These are phyloP conservation scores for Crocallis elinguaria DNA, from an alignment of 2,888 invertebrate genomes.

Conservation along the genomic window DNA sequence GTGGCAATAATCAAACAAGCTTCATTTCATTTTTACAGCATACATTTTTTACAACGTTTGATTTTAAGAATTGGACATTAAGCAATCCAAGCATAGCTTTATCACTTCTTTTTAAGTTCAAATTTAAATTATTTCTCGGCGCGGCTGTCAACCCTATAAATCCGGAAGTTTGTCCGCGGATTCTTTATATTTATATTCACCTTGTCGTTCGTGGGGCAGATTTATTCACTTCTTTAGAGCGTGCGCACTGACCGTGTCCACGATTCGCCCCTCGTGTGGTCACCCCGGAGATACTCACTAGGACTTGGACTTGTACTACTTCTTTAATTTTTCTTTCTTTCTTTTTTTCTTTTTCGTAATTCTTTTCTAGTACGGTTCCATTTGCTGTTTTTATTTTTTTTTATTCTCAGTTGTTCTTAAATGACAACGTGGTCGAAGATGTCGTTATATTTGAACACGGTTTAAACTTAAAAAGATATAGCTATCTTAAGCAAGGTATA, in stretches of 20 bases:
- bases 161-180: constrained; percentile 81
- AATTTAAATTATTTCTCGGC: background rate
- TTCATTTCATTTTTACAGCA: too few relatives aligned
- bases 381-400: too few relatives aligned
- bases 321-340: too few relatives aligned
- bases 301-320: too few relatives aligned
- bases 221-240: constrained; percentile 84
- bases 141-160: constrained; percentile 61
- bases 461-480: too few relatives aligned
- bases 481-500: too few relatives aligned
- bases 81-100: background rate
- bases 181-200: constrained; percentile 84
- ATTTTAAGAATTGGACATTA: background rate
- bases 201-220: constrained; percentile 80
- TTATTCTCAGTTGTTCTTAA: too few relatives aligned
- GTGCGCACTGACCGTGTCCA: constrained; percentile 79
- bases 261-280: constrained; percentile 53
- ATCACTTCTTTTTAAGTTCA: background rate
- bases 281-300: constrained; percentile 56
- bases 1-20: too few relatives aligned
- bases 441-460: too few relatives aligned
- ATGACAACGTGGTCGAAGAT: too few relatives aligned
- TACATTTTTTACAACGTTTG: background rate
- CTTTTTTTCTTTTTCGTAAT: too few relatives aligned
- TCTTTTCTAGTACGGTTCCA: too few relatives aligned